These are phyloP conservation scores for Gymnodraco acuticeps DNA, from an alignment of 2,797 vertebrate genomes.

Conservation along the genomic window DNA sequence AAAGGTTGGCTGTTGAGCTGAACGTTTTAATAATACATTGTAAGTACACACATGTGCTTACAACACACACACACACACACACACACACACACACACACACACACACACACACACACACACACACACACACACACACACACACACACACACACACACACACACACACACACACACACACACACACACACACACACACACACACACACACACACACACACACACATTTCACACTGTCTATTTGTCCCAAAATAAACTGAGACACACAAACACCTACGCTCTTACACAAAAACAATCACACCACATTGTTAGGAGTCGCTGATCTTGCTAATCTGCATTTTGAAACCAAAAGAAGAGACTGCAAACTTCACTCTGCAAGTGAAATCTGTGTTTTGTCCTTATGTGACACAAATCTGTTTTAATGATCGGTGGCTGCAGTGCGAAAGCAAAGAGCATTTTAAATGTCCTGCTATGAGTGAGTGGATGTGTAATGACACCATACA, in stretches of 20 bases:
- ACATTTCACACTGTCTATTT: slow-evolving; percentile 36
- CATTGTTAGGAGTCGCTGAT: slow-evolving; percentile 4
- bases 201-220: slow-evolving; percentile 14
- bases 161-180: not conserved
- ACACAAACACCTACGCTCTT: not conserved
- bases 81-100: slow-evolving; percentile 10
- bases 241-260: slow-evolving; percentile 51
- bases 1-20: slow-evolving; percentile 17
- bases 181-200: slow-evolving; percentile 25
- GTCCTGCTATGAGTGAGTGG: not conserved
- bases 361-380: not conserved
- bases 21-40: slow-evolving; percentile 40
- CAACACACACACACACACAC: slow-evolving; percentile 12
- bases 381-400: not conserved
- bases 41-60: slow-evolving; percentile 45
- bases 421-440: not conserved
- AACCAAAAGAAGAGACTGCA: not conserved
- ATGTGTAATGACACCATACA: not conserved
- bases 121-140: slow-evolving; percentile 11
- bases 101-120: too few species aligned
- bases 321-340: not conserved
- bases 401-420: slow-evolving; percentile 1
- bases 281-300: slow-evolving; percentile 1
- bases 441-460: slow-evolving; percentile 1
- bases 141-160: slow-evolving; percentile 10